These are phyloP conservation scores for Chionodraco myersi DNA, from an alignment of 2,113 vertebrate genomes.

Conservation along the genomic window DNA sequence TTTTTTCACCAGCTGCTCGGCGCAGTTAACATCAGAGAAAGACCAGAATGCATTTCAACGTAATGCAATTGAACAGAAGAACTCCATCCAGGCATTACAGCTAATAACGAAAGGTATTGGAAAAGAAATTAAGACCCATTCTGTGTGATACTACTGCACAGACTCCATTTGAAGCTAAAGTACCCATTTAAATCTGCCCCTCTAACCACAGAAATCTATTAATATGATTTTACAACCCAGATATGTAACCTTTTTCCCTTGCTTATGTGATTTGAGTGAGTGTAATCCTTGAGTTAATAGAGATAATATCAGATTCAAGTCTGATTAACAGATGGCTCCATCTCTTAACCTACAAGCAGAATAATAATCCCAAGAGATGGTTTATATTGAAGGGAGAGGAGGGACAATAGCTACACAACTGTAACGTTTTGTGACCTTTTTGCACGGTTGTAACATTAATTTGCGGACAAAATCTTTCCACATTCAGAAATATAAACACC, in stretches of 20 bases:
- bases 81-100: constrained; percentile 49
- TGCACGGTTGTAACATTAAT: no score
- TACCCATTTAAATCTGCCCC: constrained; percentile 64
- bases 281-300: constrained; percentile 66
- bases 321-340: constrained; percentile 62
- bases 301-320: constrained; percentile 65
- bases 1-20: constrained; percentile 12
- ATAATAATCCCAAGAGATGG: constrained; percentile 45
- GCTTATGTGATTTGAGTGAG: constrained; percentile 53
- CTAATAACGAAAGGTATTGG: constrained; percentile 61
- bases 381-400: no score
- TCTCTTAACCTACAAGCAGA: constrained; percentile 51
- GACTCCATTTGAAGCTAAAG: constrained; percentile 73
- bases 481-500: no score
- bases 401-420: no score
- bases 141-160: constrained; percentile 43
- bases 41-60: constrained; percentile 17
- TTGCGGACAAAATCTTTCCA: no score
- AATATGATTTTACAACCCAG: constrained; percentile 57
- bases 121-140: constrained; percentile 61
- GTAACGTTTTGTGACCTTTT: no score
- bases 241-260: constrained; percentile 66
- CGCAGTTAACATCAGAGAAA: constrained; percentile 39
- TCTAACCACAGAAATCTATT: constrained; percentile 66
- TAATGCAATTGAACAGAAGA: constrained; percentile 45